Percentiles rank a stretch among this genome's conserved stretches.
Conservation (phyloP, 1,140 invertebrate species). For the Gonatopus flavifemur region DNA sequence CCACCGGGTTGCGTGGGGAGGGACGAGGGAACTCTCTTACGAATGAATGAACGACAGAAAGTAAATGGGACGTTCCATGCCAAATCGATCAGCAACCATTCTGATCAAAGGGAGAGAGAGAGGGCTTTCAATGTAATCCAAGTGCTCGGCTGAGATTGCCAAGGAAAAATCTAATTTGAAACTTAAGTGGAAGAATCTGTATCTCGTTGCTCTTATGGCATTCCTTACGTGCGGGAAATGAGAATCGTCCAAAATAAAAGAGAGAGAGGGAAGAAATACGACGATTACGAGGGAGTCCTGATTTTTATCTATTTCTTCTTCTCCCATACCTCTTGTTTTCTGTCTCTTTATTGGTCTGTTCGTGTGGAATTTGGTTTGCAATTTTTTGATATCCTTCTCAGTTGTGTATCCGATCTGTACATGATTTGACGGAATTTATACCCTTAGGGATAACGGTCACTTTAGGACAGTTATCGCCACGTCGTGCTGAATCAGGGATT, state of each 20-base stretch:
- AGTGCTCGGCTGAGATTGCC: slow-evolving; percentile 21
- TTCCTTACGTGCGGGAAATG: slow-evolving; percentile 28
- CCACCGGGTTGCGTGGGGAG: not conserved
- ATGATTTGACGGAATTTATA: too few relatives aligned
- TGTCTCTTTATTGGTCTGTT: too few relatives aligned
- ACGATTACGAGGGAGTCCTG: too few relatives aligned
- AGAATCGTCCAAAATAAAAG: slow-evolving; percentile 22
- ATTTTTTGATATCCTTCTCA: too few relatives aligned
- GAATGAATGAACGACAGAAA: slow-evolving; percentile 19
- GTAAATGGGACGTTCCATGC: slow-evolving; percentile 31
- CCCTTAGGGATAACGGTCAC: too few relatives aligned
- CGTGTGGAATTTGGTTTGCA: too few relatives aligned
- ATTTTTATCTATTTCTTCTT: not conserved
- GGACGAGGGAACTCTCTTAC: not conserved
- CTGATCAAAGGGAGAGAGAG: slow-evolving; percentile 30
- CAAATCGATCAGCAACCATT: slow-evolving; percentile 36
- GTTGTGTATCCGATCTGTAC: too few relatives aligned
- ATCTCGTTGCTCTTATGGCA: slow-evolving; percentile 31
- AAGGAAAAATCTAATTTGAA: slow-evolving; percentile 37
- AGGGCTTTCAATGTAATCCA: slow-evolving; percentile 23
- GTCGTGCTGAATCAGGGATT: too few relatives aligned
- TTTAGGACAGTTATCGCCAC: too few relatives aligned
- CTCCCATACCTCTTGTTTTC: not conserved
- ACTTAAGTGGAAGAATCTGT: slow-evolving; percentile 35
- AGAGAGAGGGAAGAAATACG: too few relatives aligned